Percentiles rank a stretch among this genome's conserved stretches.
Evolutionary conservation across 2,888 invertebrate genomes (phyloP).

Genomic region (Tricholauxania praeusta): DNA sequence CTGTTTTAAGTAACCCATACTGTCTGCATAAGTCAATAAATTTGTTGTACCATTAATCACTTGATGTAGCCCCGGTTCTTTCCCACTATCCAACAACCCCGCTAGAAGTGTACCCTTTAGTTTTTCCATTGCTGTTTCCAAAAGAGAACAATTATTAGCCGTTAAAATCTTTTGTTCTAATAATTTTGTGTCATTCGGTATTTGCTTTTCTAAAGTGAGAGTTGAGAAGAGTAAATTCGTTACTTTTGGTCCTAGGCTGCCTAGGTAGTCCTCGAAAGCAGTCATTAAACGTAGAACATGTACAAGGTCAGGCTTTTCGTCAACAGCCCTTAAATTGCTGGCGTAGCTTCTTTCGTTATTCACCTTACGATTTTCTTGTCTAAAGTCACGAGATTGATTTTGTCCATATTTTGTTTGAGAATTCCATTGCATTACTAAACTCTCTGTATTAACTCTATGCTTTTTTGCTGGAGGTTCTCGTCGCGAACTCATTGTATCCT

Average conservation of each 20-base stretch:
- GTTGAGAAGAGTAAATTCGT: slow-evolving; percentile 70
- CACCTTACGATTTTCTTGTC: background rate
- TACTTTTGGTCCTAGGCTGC: slow-evolving; percentile 81
- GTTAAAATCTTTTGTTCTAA: slow-evolving; percentile 78
- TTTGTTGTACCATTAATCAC: slow-evolving; percentile 44
- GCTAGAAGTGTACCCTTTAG: slow-evolving; percentile 69
- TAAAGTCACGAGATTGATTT: background rate
- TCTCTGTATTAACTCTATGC: slow-evolving; percentile 70
- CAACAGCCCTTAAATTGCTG: slow-evolving; percentile 46
- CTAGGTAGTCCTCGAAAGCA: slow-evolving; percentile 81
- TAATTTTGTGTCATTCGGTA: slow-evolving; percentile 74
- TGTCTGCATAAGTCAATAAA: slow-evolving; percentile 45
- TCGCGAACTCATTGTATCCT: background rate
- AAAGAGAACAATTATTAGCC: slow-evolving; percentile 74
- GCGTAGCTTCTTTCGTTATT: background rate
- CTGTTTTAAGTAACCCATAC: slow-evolving; percentile 42
- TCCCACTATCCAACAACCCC: slow-evolving; percentile 44
- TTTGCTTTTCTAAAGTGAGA: slow-evolving; percentile 50
- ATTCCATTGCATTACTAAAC: slow-evolving; percentile 75
- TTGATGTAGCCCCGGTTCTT: slow-evolving; percentile 44
- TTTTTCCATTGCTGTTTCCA: slow-evolving; percentile 58
- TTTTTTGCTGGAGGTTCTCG: slow-evolving; percentile 52
- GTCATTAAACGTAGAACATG: slow-evolving; percentile 78
- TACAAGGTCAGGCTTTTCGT: slow-evolving; percentile 70
- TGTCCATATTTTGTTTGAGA: slow-evolving; percentile 53